phyloP scores from a whole-genome alignment of 2,797 vertebrate species.

The Sandelia bainsii region DNA sequence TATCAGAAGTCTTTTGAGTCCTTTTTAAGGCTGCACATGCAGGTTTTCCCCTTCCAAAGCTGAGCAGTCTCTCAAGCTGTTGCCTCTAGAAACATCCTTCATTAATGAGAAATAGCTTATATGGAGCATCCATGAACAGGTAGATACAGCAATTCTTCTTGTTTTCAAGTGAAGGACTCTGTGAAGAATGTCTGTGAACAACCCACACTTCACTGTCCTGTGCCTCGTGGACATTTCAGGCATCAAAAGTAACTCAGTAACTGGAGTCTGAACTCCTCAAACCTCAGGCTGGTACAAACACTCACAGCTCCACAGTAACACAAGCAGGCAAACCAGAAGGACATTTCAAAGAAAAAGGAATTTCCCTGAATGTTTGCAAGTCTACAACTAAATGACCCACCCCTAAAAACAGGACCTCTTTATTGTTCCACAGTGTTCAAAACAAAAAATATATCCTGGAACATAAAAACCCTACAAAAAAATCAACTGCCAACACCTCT shows the following conservation, averaged over 20 bases:
- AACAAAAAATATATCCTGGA: constrained; percentile 56
- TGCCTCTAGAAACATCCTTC: constrained; percentile 51
- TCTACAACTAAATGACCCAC: constrained; percentile 61
- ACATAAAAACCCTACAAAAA: constrained; percentile 38
- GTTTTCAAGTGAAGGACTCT: constrained; percentile 35
- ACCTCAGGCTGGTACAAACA: constrained; percentile 57
- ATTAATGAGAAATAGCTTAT: constrained; percentile 67
- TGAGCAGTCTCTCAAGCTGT: constrained; percentile 39
- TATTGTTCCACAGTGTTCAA: constrained; percentile 62
- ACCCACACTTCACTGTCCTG: constrained; percentile 12
- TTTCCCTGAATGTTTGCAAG: constrained; percentile 82
- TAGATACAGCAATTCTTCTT: constrained; percentile 14
- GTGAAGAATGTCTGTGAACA: constrained; percentile 6
- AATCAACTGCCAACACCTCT: constrained; percentile 51
- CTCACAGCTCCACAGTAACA: constrained; percentile 26
- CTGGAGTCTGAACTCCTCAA: constrained; percentile 45
- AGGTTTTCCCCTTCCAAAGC: constrained; percentile 36
- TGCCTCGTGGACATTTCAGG: constrained; percentile 42
- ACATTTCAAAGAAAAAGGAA: constrained; percentile 55
- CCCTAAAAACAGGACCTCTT: constrained; percentile 39
- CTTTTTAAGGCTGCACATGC: constrained; percentile 43
- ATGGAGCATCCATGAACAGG: constrained; percentile 28
- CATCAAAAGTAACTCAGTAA: constrained; percentile 12
- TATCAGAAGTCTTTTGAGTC: constrained; percentile 68
- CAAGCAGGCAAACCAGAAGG: constrained; percentile 45